phyloP scores from a whole-genome alignment of 53 echinoderm and acorn worm genomes.

The Holothuria leucospilota region DNA sequence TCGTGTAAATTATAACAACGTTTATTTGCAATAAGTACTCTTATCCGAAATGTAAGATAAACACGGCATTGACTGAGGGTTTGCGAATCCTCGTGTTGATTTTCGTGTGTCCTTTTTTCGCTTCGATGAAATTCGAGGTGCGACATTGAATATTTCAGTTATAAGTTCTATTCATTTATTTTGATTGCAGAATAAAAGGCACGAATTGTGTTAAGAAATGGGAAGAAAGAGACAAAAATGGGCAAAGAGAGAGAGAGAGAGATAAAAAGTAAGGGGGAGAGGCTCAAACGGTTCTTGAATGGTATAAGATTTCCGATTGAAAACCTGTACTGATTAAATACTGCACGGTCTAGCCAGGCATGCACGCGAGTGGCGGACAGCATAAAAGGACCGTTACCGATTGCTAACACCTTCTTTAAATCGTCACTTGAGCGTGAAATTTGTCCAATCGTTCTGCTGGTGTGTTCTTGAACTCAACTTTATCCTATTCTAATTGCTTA shows the following conservation, averaged over 20 bases:
- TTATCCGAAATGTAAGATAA: slow-evolving; percentile 31
- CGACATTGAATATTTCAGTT: too few species aligned
- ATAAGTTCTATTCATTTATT: slow-evolving; percentile 26
- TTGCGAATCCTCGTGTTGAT: slow-evolving; percentile 1
- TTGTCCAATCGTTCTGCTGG: slow-evolving; percentile 34
- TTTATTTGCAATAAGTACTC: not conserved
- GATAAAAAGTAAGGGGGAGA: too few species aligned
- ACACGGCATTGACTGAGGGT: slow-evolving; percentile 4
- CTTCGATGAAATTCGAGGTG: too few species aligned
- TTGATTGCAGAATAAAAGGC: slow-evolving; percentile 36
- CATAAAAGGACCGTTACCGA: slow-evolving; percentile 17
- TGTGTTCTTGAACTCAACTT: slow-evolving; percentile 37
- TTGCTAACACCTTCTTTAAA: slow-evolving; percentile 42
- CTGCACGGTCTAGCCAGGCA: slow-evolving; percentile 13
- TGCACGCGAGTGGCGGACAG: slow-evolving; percentile 20
- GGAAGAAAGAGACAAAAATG: not conserved
- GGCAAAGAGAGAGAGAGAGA: not conserved
- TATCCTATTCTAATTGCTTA: slow-evolving; percentile 35
- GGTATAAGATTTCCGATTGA: slow-evolving; percentile 7
- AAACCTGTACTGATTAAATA: slow-evolving; percentile 29
- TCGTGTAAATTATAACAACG: slow-evolving; percentile 19
- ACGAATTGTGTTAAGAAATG: slow-evolving; percentile 35
- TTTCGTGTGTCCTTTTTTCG: not conserved
- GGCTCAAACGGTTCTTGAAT: not conserved
- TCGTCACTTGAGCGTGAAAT: slow-evolving; percentile 36